phyloP scores from a whole-genome alignment of 1,140 invertebrate species.

The Papilio polyxenes region DNA sequence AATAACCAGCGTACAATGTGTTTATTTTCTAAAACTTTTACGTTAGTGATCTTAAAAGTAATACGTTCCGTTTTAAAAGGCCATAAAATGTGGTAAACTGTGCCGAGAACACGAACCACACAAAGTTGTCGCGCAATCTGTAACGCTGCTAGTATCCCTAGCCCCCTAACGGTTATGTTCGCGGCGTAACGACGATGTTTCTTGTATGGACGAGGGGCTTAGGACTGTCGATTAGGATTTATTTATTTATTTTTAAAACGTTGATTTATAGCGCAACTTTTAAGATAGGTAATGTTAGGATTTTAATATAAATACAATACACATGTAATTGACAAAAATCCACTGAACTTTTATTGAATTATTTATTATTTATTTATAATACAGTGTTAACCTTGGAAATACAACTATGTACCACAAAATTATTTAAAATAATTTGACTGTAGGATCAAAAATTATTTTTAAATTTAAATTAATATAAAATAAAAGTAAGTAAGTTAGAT shows the following conservation, averaged over 20 bases:
- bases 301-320: not conserved
- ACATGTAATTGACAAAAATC: too few species aligned
- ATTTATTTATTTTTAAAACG: not conserved
- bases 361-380: too few species aligned
- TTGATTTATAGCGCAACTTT: not conserved
- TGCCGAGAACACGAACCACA: not conserved
- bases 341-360: too few species aligned
- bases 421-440: too few species aligned
- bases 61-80: constrained; percentile 15
- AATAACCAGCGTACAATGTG: not conserved
- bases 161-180: constrained; percentile 25
- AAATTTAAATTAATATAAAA: too few species aligned
- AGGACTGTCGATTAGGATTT: not conserved
- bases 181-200: constrained; percentile 11
- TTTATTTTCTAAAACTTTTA: not conserved
- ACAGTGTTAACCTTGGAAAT: too few species aligned
- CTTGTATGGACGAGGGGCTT: not conserved
- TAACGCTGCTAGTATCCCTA: constrained; percentile 19
- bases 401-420: too few species aligned
- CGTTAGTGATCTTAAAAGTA: constrained; percentile 1
- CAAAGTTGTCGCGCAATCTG: constrained; percentile 33
- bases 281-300: not conserved
- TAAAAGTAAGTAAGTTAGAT: too few species aligned
- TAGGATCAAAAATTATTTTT: too few species aligned
- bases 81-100: constrained; percentile 14